A percentile compares a stretch with the other conserved stretches of the same genome.
Evolutionary conservation across 2,113 vertebrate species (phyloP).

Genomic region (Peromyscus leucopus): DNA sequence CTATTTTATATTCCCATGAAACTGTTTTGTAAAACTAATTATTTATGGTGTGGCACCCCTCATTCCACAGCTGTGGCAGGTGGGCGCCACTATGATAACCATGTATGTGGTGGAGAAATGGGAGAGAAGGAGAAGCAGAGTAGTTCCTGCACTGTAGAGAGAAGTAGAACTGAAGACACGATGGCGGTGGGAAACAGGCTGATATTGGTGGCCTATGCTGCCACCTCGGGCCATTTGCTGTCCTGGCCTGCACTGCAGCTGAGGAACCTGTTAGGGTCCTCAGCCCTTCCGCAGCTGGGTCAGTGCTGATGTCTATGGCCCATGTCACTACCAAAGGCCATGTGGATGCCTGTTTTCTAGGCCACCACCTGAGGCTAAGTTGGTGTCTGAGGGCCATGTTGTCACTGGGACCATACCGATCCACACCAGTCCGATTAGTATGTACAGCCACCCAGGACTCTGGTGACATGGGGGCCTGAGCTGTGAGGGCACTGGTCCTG

Average conservation of each 20-base stretch:
- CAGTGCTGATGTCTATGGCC: neutral
- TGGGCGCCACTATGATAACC: neutral
- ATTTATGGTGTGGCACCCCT: neutral
- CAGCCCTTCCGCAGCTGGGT: neutral
- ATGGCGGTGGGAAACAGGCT: neutral
- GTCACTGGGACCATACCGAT: neutral
- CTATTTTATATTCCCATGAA: neutral
- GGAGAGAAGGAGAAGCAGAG: neutral
- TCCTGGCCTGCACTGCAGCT: neutral
- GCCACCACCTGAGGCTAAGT: neutral
- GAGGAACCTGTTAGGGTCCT: neutral
- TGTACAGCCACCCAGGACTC: neutral
- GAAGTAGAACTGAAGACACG: neutral
- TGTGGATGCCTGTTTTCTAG: neutral
- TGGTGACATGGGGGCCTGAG: neutral
- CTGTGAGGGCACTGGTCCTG: neutral
- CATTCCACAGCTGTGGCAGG: fast-evolving
- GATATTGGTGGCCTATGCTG: neutral
- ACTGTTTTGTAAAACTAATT: neutral
- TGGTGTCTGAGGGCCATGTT: neutral
- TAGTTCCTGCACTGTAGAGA: neutral
- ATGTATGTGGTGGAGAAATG: neutral
- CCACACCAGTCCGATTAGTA: neutral
- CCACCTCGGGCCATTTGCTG: neutral
- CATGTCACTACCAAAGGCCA: neutral